These are phyloP conservation scores for Bubalus kerabau DNA, from an alignment of 2,113 vertebrate genomes.

Conservation along the genomic window DNA sequence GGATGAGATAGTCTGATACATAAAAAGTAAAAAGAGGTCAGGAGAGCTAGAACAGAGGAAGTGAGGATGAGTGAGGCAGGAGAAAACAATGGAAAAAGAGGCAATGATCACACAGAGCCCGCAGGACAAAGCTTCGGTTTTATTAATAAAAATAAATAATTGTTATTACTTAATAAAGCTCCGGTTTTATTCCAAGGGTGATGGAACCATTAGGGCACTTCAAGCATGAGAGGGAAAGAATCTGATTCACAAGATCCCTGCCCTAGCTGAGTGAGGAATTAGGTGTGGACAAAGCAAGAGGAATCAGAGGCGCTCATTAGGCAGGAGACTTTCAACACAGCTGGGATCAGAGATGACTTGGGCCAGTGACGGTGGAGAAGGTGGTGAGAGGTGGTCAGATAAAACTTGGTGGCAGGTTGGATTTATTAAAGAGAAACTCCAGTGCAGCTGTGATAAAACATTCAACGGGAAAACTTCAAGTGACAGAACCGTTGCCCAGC, in stretches of 20 bases:
- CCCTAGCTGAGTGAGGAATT: not conserved
- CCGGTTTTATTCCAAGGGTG: not conserved
- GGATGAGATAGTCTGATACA: not conserved
- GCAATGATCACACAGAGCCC: too few relatives aligned
- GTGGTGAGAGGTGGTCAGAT: not conserved
- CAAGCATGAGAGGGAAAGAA: not conserved
- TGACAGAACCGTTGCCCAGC: not conserved
- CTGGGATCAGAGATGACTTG: not conserved
- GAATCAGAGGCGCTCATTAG: not conserved
- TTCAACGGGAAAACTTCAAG: not conserved
- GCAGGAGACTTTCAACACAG: not conserved
- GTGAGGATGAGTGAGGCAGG: not conserved
- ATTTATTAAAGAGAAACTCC: not conserved
- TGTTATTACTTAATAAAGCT: not conserved
- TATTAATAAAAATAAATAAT: not conserved
- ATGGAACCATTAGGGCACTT: not conserved
- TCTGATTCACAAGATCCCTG: not conserved
- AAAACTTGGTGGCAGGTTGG: not conserved
- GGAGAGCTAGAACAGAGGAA: not conserved
- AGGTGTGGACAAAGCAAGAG: not conserved
- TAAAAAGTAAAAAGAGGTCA: not conserved
- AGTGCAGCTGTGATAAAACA: not conserved
- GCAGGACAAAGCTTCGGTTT: not conserved
- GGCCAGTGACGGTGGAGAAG: not conserved
- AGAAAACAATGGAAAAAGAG: not conserved